A percentile compares a stretch with the other conserved stretches of the same genome.
These are phyloP conservation scores for Psittacara wagleri DNA, from an alignment of 2,113 vertebrate species.

Conservation along the genomic window DNA sequence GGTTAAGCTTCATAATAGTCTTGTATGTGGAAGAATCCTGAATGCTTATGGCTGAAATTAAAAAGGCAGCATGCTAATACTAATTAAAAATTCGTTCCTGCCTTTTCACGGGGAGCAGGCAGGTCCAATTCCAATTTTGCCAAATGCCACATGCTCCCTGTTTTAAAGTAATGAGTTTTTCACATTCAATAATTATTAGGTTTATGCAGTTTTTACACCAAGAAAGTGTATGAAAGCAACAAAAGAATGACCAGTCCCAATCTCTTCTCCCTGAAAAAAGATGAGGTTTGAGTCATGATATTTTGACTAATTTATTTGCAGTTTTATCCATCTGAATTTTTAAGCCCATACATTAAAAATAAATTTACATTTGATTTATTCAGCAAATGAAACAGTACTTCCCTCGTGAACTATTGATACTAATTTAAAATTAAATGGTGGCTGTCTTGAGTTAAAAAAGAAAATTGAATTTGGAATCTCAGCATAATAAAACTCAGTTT, in stretches of 20 bases:
- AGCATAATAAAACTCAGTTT: background rate
- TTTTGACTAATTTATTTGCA: background rate
- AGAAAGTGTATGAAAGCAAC: background rate
- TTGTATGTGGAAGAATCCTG: background rate
- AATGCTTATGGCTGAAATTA: background rate
- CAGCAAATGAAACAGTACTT: background rate
- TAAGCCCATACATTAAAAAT: background rate
- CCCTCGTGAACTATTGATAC: accelerated
- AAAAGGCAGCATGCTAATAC: background rate
- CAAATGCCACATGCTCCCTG: background rate
- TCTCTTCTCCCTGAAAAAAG: background rate
- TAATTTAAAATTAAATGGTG: background rate
- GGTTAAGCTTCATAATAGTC: background rate
- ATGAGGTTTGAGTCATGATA: background rate
- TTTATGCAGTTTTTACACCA: background rate
- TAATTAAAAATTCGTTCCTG: background rate
- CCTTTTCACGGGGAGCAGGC: background rate
- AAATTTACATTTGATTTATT: background rate
- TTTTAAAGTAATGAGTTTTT: background rate
- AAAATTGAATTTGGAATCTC: background rate
- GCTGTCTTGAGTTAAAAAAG: background rate
- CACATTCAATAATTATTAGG: background rate
- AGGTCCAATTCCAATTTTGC: background rate
- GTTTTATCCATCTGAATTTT: background rate
- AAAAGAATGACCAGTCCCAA: background rate